Conservation (phyloP, 2,113 vertebrate species). For the Lichenostomus cassidix region DNA sequence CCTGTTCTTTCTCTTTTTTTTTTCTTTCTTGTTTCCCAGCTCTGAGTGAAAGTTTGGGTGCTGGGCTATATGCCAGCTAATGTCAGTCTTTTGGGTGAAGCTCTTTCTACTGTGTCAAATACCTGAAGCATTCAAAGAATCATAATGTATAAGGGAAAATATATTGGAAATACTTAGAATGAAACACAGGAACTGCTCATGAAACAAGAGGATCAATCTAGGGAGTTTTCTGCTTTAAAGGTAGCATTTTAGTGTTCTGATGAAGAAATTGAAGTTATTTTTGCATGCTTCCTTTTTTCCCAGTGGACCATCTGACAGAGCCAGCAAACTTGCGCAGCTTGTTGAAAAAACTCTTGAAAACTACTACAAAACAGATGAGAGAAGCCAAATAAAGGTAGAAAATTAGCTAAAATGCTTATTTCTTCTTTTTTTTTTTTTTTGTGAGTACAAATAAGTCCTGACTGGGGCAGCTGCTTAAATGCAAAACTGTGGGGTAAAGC, state of each 20-base stretch:
- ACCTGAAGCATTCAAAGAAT: neutral
- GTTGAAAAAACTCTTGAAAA: conserved; percentile 86
- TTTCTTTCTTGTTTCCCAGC: neutral
- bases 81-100: neutral
- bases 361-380: conserved; percentile 88
- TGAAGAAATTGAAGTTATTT: neutral
- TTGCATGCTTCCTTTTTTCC: conserved; percentile 36
- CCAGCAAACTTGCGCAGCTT: conserved; percentile 85
- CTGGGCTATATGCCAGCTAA: neutral
- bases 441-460: neutral
- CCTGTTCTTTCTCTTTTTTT: neutral
- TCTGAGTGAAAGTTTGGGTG: neutral
- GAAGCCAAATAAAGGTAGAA: conserved; percentile 86
- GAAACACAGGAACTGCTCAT: neutral
- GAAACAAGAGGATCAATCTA: neutral
- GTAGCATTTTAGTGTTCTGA: neutral
- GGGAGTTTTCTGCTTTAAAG: neutral
- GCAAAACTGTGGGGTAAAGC: neutral
- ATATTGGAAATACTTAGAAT: neutral
- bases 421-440: neutral
- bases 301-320: conserved; percentile 82
- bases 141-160: neutral
- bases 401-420: neutral
- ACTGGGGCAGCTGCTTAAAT: neutral
- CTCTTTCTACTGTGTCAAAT: neutral